Base-by-base conservation (phyloP, 1,140 invertebrate species). In the Venustaconcha ellipsiformis region DNA sequence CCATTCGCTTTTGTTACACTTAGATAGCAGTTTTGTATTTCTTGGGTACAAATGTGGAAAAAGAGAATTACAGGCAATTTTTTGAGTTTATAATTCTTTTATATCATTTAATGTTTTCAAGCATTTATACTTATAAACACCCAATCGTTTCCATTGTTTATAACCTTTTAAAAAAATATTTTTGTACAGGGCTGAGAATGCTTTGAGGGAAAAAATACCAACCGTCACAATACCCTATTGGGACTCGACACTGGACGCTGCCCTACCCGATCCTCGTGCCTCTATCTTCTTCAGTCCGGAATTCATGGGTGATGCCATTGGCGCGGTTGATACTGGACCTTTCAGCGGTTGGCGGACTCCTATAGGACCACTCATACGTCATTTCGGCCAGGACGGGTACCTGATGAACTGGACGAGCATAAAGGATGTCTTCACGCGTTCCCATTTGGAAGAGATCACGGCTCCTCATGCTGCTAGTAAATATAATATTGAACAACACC, bases 241-340 rank as follows among this genome's bases (percentile, higher is more conserved):
- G 88, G 89, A 91, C 75, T 84, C 83, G 14, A 84, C 87, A 1
- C 57, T 90, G 58, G 90, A 90, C 72, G 69, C 75, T 18, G 83
- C 83, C 59, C 67, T 91, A 6, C 78, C 82, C 1, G 83, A 89
- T 77, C 78, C 84, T 6, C 82, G 84, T 8, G 78, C 87, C 48
- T 91, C 90, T 14, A 83, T 89, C 56, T 81, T 91, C 17, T 91
- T 88, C 80, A 86, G 82, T 26, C 62, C 76, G 0, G 66, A 85
- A n/a, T 89, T 91, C 70, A 67, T 90, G 60, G 90, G 90, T 13
- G 87, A 87, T 65, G 84, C 83, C 20, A 86, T 88, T 74, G 90
- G 90, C 26, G 84, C 81, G n/a, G 88, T 91, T 6, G 84, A 78
- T 20, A 83, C 81, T 55, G 90, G 90, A 62, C 89, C 90, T 13